Conservation (phyloP, 2,797 vertebrate species). For the Rhincodon typus region DNA sequence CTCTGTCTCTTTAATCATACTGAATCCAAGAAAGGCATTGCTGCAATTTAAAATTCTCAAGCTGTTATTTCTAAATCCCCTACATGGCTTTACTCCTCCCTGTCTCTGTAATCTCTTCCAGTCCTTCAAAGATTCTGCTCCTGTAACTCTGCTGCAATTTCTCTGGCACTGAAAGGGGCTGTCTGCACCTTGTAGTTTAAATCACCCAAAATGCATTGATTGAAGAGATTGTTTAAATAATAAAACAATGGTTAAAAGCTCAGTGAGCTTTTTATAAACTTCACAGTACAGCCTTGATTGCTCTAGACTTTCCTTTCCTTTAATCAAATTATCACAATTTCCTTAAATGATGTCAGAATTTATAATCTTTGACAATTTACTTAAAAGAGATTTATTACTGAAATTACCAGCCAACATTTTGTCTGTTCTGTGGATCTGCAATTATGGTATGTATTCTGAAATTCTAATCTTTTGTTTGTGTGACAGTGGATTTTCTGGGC, state of each 20-base stretch:
- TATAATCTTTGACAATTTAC: not conserved
- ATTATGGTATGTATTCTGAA: not conserved
- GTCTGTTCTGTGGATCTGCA: not conserved
- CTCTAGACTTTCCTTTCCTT: not conserved
- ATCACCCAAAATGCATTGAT: not conserved
- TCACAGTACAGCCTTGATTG: not conserved
- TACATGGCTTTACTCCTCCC: too few species aligned
- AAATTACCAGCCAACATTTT: not conserved
- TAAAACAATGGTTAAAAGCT: not conserved
- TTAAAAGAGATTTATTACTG: not conserved
- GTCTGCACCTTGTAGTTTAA: not conserved
- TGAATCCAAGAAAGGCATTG: too few species aligned
- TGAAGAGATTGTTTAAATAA: not conserved
- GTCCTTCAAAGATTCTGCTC: too few species aligned
- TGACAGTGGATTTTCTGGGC: not conserved
- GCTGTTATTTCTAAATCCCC: too few species aligned
- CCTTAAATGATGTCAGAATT: not conserved
- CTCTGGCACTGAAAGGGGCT: not conserved
- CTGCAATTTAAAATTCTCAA: too few species aligned
- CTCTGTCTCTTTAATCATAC: too few species aligned
- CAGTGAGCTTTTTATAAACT: not conserved
- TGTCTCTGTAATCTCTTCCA: too few species aligned
- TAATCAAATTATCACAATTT: not conserved
- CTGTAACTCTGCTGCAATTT: not conserved
- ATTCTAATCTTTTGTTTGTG: not conserved